Evolutionary conservation across 2,797 vertebrate species (phyloP).

Genomic region (Myoxocephalus aenaeus): DNA sequence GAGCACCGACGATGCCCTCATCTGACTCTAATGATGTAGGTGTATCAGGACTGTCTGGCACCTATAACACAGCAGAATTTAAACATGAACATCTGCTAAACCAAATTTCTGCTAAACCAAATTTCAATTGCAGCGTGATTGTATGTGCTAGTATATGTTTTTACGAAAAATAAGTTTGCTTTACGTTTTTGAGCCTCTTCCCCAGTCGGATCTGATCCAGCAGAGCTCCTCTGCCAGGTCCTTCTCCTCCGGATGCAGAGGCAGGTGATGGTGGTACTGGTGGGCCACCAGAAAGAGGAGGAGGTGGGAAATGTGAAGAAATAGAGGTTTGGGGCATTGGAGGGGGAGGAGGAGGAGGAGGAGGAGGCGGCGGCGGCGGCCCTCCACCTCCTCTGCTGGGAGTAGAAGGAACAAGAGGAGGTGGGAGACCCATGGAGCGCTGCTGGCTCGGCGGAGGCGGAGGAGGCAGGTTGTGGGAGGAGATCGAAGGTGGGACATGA

Average conservation of each 20-base stretch:
- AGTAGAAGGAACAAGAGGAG: conserved; percentile 69
- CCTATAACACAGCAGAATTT: conserved; percentile 72
- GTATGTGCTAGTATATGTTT: not conserved
- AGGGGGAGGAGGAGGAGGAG: conserved; percentile 58
- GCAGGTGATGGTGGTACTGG: conserved; percentile 33
- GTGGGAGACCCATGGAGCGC: conserved; percentile 56
- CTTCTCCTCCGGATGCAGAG: fast-evolving
- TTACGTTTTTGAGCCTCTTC: conserved; percentile 90
- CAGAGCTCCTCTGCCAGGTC: conserved; percentile 83
- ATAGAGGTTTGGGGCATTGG: conserved; percentile 39
- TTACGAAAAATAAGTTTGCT: conserved; percentile 7
- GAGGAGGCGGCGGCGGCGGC: conserved; percentile 45
- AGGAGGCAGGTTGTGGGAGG: conserved; percentile 54
- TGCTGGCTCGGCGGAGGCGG: conserved; percentile 59
- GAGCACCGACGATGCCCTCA: conserved; percentile 91
- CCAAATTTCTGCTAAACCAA: not conserved
- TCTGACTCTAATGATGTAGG: conserved; percentile 57
- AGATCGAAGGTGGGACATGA: conserved; percentile 28
- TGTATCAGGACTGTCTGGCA: conserved; percentile 78
- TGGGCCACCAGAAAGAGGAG: too few relatives aligned
- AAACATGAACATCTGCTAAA: not conserved
- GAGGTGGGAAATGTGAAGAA: conserved; percentile 62
- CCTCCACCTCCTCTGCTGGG: conserved; percentile 63
- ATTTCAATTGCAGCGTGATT: not conserved
- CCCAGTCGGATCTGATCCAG: conserved; percentile 91